These are phyloP conservation scores for Drosophila tristis DNA, from an alignment of 1,140 invertebrate species.

Conservation along the genomic window DNA sequence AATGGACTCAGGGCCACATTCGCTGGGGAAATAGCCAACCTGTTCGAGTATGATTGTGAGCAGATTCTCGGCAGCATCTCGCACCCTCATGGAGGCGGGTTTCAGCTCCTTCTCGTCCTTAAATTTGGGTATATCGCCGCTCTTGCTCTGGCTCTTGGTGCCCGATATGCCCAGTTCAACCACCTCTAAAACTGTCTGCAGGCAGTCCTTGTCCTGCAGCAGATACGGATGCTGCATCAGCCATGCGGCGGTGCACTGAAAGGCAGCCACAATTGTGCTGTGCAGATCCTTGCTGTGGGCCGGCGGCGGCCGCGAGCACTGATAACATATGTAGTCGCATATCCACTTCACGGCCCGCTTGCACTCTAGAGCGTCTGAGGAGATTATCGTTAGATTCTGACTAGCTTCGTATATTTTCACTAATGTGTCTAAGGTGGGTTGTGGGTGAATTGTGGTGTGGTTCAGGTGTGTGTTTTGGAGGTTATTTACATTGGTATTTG, in stretches of 20 bases:
- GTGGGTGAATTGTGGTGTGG: background rate
- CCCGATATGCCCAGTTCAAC: slow-evolving; percentile 99
- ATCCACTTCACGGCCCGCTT: slow-evolving; percentile 98
- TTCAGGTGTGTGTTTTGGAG: slow-evolving; percentile 16
- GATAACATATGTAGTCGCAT: slow-evolving; percentile 98
- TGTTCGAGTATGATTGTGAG: slow-evolving; percentile 96
- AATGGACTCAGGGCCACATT: slow-evolving; percentile 92
- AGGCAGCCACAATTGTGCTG: slow-evolving; percentile 98
- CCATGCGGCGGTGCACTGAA: slow-evolving; percentile 96
- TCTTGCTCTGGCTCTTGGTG: slow-evolving; percentile 94
- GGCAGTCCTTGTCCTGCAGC: slow-evolving; percentile 95
- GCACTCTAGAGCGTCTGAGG: slow-evolving; percentile 92
- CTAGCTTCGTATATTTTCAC: slow-evolving; percentile 84
- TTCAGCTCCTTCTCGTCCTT: slow-evolving; percentile 98
- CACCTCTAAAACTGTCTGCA: slow-evolving; percentile 96
- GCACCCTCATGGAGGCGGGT: slow-evolving; percentile 97
- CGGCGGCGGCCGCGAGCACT: slow-evolving; percentile 97
- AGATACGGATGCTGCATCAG: slow-evolving; percentile 94
- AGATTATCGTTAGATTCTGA: slow-evolving; percentile 84
- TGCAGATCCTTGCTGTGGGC: slow-evolving; percentile 99
- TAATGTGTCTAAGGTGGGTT: slow-evolving; percentile 69
- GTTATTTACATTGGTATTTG: slow-evolving; percentile 49
- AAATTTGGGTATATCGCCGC: slow-evolving; percentile 94
- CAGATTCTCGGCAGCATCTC: slow-evolving; percentile 97
- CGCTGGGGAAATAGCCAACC: slow-evolving; percentile 93